A percentile compares a stretch with the other conserved stretches of the same genome.
Conservation (phyloP, 2,113 vertebrate genomes). For the Lucifuga dentata region DNA sequence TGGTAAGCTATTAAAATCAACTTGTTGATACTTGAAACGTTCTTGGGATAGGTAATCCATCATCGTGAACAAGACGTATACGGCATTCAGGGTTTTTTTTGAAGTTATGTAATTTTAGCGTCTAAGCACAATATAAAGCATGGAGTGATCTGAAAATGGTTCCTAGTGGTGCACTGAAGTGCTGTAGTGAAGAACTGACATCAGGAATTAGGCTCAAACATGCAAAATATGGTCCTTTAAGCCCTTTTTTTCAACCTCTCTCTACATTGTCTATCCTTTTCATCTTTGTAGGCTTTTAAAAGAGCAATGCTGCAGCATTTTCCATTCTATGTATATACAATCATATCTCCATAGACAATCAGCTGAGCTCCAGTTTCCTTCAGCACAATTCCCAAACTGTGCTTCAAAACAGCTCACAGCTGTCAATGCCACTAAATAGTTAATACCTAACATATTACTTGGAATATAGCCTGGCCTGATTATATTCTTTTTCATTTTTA, state of each 20-base stretch:
- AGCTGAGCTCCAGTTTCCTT: neutral
- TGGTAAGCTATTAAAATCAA: too few species aligned
- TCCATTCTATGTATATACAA: neutral
- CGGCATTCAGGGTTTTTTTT: too few species aligned
- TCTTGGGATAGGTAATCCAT: too few species aligned
- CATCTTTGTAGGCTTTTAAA: neutral
- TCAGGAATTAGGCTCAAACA: too few species aligned
- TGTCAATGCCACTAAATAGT: constrained; percentile 60
- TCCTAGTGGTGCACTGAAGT: too few species aligned
- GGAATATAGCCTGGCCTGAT: constrained; percentile 40
- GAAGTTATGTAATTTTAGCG: too few species aligned
- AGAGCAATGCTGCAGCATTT: neutral
- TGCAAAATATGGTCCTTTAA: too few species aligned
- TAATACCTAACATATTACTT: constrained; percentile 52
- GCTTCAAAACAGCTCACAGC: constrained; percentile 25
- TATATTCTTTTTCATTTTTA: constrained; percentile 45
- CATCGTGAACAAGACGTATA: too few species aligned
- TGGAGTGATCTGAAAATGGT: too few species aligned
- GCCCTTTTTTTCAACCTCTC: neutral
- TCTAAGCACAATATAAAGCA: too few species aligned
- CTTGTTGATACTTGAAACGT: too few species aligned
- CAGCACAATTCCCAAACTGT: constrained; percentile 8
- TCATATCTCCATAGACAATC: neutral
- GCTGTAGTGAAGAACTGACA: too few species aligned
- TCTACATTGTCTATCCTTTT: neutral